Base-by-base conservation (phyloP, 2,113 vertebrate genomes). In the Chionodraco myersi region DNA sequence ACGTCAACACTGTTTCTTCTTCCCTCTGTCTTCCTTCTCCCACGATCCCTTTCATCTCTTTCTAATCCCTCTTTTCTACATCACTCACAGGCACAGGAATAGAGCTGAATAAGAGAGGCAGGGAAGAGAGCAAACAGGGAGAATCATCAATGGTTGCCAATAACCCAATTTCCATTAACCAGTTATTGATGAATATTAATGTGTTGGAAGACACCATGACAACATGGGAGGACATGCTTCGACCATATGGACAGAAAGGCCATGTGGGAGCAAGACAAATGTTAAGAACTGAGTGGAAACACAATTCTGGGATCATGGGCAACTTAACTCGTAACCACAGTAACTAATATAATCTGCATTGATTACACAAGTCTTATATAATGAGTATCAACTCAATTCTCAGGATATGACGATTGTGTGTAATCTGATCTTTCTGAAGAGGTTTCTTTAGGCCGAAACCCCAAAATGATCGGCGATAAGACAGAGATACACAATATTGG, bases 81-180 rank as follows among this genome's bases (percentile, higher is more conserved):
- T 48, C n/a, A 0, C 26, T 62, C 30, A 30, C 3, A 30, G 30
- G 30, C 30, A 3, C 12, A 36, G 57, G 14, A 65, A 11, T 45
- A 4, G 47, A 66, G 57, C 48, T 36, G 41, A 68, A 78, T 14
- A 34, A 53, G 1, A 34, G 26, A 64, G 49, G 48, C 41, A 41
- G 23, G 18, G 16, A 30, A 44, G 58, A 47, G 53, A 61, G 57
- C 8, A 30, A 47, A 69, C 74, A 81, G 59, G 68, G 30, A 67
- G 59, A 78, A 63, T 47, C 51, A 9, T 79, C 67, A 6, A 41
- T 23, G 5, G 5, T 45, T 62, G 72, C 86, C 87, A 85, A 67
- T 87, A 90, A 90, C 90, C 86, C 77, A 83, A 62, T 90, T 91
- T 80, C 54, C 78, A 89, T 91, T 88, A 88, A 84, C 88, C 86